Evolutionary conservation across 1,140 invertebrate species (phyloP), one percentile per base, ranked within the genome.

Genomic region (Oppia nitens): DNA sequence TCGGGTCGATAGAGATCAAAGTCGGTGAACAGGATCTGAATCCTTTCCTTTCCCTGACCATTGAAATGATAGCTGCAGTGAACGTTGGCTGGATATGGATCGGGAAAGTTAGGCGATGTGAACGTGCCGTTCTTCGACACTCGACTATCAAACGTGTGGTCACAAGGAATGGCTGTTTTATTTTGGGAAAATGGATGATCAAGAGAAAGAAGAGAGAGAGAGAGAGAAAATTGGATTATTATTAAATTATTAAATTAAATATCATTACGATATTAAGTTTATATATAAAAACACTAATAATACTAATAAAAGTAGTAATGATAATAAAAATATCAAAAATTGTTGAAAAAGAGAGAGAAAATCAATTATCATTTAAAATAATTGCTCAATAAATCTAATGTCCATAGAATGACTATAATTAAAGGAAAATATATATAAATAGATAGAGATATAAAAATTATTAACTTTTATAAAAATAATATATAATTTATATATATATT

Each of bases 61-160:
- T 82, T 80, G 68, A 90, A 90, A 63, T 87, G 84, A 69, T 86
- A 89, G 64, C 81, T 80, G 71, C 87, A 90, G 57, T 80, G 78
- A 3, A 83, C 80, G 63, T 81, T 78, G 1, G 79, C 68, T 52
- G 82, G 80, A 71, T 87, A 87, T 24, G 81, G 77, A 62, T 78
- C 75, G 29, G 84, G 83, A 69, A 81, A 85, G 65, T 78, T 79
- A 32, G 85, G 85, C 47, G 85, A 87, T 20, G 80, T 79, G 56
- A 90, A 78, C 1, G 81, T 79, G 9, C 87, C 87, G 58, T 83
- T 83, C 71, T 85, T 87, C 51, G 78, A 77, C n/a, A 76, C 75
- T 64, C 87, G 85, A 66, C 85, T 87, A 68, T 77, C 83, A 67
- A 84, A 83, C 24, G 79, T 74, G 66, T 82, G 76, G 64, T 85